Evolutionary conservation across 1,140 invertebrate genomes (phyloP), one percentile per base, ranked within the genome.

Genomic region (Trichonephila clavipes): DNA sequence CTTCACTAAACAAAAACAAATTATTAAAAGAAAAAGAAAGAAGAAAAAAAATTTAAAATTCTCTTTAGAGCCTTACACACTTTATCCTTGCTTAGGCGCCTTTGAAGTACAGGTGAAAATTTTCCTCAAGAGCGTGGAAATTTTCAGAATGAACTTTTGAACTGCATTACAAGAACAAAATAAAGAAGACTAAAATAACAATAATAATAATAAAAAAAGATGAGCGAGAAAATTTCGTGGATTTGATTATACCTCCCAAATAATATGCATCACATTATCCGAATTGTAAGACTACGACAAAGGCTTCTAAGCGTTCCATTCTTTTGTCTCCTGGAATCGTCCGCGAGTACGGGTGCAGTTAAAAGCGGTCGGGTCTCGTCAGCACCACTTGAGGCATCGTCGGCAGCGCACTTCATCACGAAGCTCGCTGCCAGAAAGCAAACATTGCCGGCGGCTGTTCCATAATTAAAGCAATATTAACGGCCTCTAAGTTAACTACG

Each of bases 381-480:
- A 92, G 91, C 82, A 82, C 21, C 58, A 93, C 92, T 93, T 93
- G 92, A 93, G 92, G 92, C 92, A 66, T 93, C 92, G 92, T 87
- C 92, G 64, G 66, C 59, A 93, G 85, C 64, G 69, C 92, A 88
- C 92, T 88, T 93, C 92, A 93, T 88, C 85, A 88, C 85, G 92
- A 51, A 88, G 92, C 85, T 88, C 64, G 24, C 92, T 93, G 61
- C 92, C 92, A 93, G 85, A 93, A 93, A 93, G 92, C 92, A 93
- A 93, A 93, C 92, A 93, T 93, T 88, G 92, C 92, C 85, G 85
- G 51, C 92, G 92, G 92, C 85, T 44, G 86, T 62, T 86, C 86
- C 86, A 93, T 93, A 93, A 93, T 93, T 93, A 93, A 93, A 93
- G 92, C 86, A 93, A 93, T 93, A 93, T 93, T 93, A 93, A 88